These are phyloP conservation scores for Toxonevra muliebris DNA, from an alignment of 2,888 invertebrate species.

Conservation along the genomic window DNA sequence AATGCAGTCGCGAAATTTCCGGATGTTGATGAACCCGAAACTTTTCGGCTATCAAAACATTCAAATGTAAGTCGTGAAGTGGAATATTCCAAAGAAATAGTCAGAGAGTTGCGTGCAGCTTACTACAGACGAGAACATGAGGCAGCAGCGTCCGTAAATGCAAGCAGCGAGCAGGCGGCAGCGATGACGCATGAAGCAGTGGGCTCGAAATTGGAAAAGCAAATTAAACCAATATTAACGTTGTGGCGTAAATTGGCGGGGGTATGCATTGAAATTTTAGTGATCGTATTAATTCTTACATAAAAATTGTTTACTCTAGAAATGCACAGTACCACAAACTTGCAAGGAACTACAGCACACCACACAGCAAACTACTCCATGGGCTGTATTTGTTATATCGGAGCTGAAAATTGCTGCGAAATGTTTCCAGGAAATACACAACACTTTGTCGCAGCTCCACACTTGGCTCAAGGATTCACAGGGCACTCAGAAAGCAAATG, in stretches of 20 bases:
- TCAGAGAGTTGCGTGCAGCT: constrained; percentile 54
- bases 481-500: constrained; percentile 34
- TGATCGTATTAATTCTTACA: neutral
- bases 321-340: constrained; percentile 49
- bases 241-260: constrained; percentile 84
- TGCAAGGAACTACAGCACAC: constrained; percentile 44
- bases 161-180: neutral
- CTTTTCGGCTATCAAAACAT: constrained; percentile 60
- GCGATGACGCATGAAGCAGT: neutral
- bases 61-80: constrained; percentile 60
- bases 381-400: constrained; percentile 58
- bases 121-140: constrained; percentile 44
- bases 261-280: constrained; percentile 40
- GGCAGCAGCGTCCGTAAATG: neutral
- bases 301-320: constrained; percentile 42
- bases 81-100: constrained; percentile 53
- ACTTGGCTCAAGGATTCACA: constrained; percentile 50
- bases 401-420: constrained; percentile 56
- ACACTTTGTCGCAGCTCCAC: constrained; percentile 54
- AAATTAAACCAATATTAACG: constrained; percentile 75
- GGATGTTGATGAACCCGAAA: constrained; percentile 58
- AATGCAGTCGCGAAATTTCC: constrained; percentile 57
- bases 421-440: constrained; percentile 59
- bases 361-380: constrained; percentile 46
- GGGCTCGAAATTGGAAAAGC: constrained; percentile 67